phyloP scores from a whole-genome alignment of 2,888 invertebrate species.

The Hemaris fuciformis region DNA sequence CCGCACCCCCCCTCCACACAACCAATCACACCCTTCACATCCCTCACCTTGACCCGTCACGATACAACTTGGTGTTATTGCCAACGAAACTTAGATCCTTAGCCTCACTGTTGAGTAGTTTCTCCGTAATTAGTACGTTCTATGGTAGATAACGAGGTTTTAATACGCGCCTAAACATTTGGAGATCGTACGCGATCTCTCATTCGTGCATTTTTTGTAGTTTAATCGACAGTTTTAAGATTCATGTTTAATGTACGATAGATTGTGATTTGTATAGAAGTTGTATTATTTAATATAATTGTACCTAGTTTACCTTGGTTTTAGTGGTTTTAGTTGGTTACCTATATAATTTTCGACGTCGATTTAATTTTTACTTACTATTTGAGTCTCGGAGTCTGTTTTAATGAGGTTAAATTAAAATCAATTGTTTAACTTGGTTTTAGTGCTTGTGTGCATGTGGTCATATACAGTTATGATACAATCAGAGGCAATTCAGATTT shows the following conservation, averaged over 20 bases:
- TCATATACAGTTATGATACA: neutral
- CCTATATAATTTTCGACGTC: neutral
- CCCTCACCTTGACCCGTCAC: too few relatives aligned
- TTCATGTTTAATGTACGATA: neutral
- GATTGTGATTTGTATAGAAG: neutral
- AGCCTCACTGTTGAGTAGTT: neutral
- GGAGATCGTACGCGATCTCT: neutral
- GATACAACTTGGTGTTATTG: too few relatives aligned
- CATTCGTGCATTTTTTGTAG: neutral
- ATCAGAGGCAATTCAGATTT: neutral
- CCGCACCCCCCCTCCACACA: neutral
- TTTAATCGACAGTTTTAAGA: neutral
- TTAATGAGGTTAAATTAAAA: neutral
- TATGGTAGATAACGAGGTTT: neutral
- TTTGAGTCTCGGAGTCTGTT: neutral
- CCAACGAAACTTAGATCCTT: too few relatives aligned
- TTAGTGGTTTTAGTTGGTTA: too few relatives aligned
- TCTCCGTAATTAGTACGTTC: neutral
- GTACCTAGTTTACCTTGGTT: neutral
- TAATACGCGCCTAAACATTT: conserved; percentile 3
- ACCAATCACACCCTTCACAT: too few relatives aligned
- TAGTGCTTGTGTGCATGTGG: neutral
- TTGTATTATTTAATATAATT: neutral
- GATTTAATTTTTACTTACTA: neutral
- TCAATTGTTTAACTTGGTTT: neutral